Conservation (phyloP, 2,888 invertebrate genomes). For the Thera obeliscata region DNA sequence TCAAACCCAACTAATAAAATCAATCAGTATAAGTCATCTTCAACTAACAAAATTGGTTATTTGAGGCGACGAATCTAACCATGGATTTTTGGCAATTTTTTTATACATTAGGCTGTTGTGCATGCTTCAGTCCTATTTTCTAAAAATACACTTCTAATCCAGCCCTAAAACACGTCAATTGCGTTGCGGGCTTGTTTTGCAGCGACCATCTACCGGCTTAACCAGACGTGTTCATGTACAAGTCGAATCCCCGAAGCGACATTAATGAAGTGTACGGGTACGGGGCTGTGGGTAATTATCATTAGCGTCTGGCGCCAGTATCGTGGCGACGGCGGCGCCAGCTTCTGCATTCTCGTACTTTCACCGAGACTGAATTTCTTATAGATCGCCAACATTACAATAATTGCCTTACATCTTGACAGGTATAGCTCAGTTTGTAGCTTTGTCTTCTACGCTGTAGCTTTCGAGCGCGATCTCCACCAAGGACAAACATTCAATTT, state of each 20-base stretch:
- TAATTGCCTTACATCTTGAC: neutral
- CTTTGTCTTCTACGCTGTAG: no score
- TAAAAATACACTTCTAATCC: no score
- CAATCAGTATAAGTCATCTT: no score
- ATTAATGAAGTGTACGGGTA: conserved; percentile 49
- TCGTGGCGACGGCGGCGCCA: conserved; percentile 40
- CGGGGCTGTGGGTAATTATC: conserved; percentile 52
- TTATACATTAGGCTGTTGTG: no score
- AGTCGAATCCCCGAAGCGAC: conserved; percentile 20
- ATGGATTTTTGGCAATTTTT: no score
- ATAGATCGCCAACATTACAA: conserved; percentile 35
- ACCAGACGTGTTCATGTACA: neutral
- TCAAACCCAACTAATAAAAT: no score
- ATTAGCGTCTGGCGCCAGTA: conserved; percentile 49
- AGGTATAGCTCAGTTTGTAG: no score
- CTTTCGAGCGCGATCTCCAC: no score
- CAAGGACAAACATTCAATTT: no score
- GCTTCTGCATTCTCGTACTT: conserved; percentile 70
- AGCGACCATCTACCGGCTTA: neutral
- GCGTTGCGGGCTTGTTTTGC: neutral
- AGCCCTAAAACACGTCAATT: neutral
- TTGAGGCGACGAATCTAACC: no score
- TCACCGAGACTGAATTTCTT: conserved; percentile 58
- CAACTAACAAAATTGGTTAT: no score
- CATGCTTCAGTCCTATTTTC: no score